Conservation (phyloP, 2,797 vertebrate species). For the Phaenicophaeus curvirostris region DNA sequence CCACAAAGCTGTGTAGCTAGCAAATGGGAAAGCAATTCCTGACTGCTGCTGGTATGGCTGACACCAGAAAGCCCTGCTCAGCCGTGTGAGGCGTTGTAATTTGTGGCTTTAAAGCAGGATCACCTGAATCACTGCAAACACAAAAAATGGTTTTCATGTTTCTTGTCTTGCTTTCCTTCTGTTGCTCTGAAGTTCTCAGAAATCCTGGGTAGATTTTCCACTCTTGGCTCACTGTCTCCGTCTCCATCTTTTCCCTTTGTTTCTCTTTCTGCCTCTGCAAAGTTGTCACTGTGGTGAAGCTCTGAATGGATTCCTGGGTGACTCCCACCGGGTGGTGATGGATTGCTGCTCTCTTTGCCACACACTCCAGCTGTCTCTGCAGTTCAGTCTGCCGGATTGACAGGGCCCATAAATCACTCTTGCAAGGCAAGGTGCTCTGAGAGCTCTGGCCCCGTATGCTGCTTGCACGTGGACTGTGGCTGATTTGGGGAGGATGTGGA, state of each 20-base stretch:
- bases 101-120: neutral
- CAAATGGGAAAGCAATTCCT: neutral
- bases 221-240: neutral
- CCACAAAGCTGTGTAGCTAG: neutral
- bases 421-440: neutral
- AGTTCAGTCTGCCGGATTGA: slow-evolving; percentile 36
- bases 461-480: neutral
- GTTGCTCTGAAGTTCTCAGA: slow-evolving; percentile 39
- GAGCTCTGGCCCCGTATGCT: neutral
- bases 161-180: slow-evolving; percentile 15
- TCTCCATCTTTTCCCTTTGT: neutral
- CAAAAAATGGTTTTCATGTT: neutral
- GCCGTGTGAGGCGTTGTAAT: neutral
- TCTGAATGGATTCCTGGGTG: slow-evolving; percentile 46
- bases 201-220: neutral
- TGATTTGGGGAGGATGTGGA: neutral
- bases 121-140: neutral
- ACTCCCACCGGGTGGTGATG: neutral
- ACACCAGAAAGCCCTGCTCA: neutral
- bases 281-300: slow-evolving; percentile 8
- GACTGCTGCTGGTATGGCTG: neutral
- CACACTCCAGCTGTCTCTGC: slow-evolving; percentile 31
- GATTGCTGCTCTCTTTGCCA: slow-evolving; percentile 19
- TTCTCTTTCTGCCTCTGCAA: neutral
- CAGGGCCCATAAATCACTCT: slow-evolving; percentile 70